Percentiles rank a stretch among this genome's conserved stretches.
phyloP scores from a whole-genome alignment of 2,888 invertebrate species.

The Hemithea aestivaria region DNA sequence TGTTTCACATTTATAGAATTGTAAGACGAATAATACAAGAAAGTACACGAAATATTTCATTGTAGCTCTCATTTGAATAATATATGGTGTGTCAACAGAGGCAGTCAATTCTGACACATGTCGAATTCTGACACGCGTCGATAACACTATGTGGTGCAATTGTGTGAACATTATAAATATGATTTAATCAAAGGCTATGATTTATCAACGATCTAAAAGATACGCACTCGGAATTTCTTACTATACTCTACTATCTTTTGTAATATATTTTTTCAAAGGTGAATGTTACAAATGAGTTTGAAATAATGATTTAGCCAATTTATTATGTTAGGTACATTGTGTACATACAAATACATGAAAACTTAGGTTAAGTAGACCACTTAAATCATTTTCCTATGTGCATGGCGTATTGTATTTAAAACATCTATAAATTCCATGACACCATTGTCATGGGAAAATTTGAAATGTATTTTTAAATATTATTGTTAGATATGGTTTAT shows the following conservation, averaged over 20 bases:
- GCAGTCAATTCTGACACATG: constrained; percentile 5
- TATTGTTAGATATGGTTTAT: constrained; percentile 33
- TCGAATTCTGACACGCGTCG: constrained; percentile 4
- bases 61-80: constrained; percentile 28
- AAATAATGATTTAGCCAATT: constrained; percentile 57
- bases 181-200: constrained; percentile 39
- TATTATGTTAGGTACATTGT: constrained; percentile 55
- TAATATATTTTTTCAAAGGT: constrained; percentile 49
- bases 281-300: constrained; percentile 60
- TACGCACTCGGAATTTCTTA: constrained; percentile 26
- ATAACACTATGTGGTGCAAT: constrained; percentile 29
- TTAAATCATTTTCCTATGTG: constrained; percentile 47
- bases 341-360: constrained; percentile 55
- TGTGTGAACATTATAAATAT: constrained; percentile 33
- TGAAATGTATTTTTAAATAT: constrained; percentile 42
- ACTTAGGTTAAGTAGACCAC: constrained; percentile 56
- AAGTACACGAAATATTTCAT: constrained; percentile 38
- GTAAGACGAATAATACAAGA: constrained; percentile 54
- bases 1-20: constrained; percentile 61
- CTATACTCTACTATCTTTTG: constrained; percentile 27
- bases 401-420: constrained; percentile 38
- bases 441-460: constrained; percentile 32
- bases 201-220: constrained; percentile 30
- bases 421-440: constrained; percentile 32
- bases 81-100: constrained; percentile 8